These are phyloP conservation scores for Corythornis madagascariensis DNA, from an alignment of 2,113 vertebrate genomes.

Conservation along the genomic window DNA sequence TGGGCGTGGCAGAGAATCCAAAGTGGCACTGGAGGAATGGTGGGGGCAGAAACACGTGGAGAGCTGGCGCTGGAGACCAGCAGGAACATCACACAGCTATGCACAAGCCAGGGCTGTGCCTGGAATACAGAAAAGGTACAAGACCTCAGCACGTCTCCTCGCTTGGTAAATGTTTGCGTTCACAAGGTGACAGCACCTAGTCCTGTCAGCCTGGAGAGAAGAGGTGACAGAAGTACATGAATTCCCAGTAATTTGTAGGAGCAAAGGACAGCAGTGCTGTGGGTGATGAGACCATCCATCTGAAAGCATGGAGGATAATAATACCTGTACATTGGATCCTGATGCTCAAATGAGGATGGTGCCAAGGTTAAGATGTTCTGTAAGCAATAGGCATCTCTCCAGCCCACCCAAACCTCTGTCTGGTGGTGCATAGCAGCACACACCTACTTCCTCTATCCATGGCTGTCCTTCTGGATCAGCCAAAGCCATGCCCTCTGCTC, in stretches of 20 bases:
- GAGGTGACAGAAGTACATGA: neutral
- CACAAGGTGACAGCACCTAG: neutral
- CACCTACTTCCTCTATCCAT: neutral
- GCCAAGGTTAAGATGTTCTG: neutral
- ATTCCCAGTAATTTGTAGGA: neutral
- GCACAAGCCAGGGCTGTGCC: neutral
- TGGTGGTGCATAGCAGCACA: neutral
- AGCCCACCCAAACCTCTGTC: neutral
- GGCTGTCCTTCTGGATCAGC: neutral
- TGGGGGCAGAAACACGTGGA: neutral
- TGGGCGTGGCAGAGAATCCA: neutral
- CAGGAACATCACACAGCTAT: neutral
- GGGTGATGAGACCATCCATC: neutral
- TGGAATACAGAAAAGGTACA: neutral
- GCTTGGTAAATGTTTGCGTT: neutral
- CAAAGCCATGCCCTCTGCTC: neutral
- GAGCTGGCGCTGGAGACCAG: neutral
- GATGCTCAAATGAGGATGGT: neutral
- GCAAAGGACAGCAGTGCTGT: neutral
- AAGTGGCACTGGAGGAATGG: neutral
- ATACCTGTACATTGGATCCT: neutral
- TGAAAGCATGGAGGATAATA: neutral
- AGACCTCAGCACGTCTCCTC: neutral
- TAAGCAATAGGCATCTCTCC: neutral
- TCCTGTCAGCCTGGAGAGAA: neutral